Evolutionary conservation across 2,888 invertebrate species (phyloP), one percentile per base, ranked within the genome.

Genomic region (Homarus gammarus): DNA sequence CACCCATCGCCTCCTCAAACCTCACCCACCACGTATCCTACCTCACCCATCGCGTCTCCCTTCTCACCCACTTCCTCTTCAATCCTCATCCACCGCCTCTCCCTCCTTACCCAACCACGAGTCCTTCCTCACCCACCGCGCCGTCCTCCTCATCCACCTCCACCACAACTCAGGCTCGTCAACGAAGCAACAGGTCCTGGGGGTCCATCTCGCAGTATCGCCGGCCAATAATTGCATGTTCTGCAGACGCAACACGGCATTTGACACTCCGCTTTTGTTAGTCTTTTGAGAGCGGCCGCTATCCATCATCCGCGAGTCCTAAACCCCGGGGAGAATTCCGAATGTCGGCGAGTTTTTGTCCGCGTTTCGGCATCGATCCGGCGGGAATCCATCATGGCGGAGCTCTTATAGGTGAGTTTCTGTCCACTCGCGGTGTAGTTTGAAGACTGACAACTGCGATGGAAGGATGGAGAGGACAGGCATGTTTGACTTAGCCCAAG

Each of bases 241-340:
- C 61, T 61, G 40, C 85, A 68, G 85, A 64, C 44, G 77, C 85
- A 77, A 85, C 85, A 85, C 77, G 85, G 77, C 44, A 85, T 85
- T 85, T 85, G 85, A 85, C 85, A 77, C 85, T 49, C 44, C 64
- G 33, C 85, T 85, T 85, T 85, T 85, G 85, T 85, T 85, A 77
- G 85, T 77, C 85, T 61, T 85, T 85, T 38, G 85, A 77, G 77
- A 64, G 31, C 77, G 73, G 77, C 85, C 68, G 10, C 64, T 31
- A 85, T 85, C 85, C 85, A 85, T 85, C 85, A 85, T 64, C 61
- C 77, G 12, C 27, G 27, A 22, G 85, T 56, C 64, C 64, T 38
- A 70, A 70, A 36, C 72, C 83, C 49, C 51, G 49, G 31, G 40
- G 38, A 38, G 70, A 70, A 83, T 83, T 83, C 49, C 83, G 40